Base-by-base conservation (phyloP, 2,797 vertebrate species). In the Varecia variegata region DNA sequence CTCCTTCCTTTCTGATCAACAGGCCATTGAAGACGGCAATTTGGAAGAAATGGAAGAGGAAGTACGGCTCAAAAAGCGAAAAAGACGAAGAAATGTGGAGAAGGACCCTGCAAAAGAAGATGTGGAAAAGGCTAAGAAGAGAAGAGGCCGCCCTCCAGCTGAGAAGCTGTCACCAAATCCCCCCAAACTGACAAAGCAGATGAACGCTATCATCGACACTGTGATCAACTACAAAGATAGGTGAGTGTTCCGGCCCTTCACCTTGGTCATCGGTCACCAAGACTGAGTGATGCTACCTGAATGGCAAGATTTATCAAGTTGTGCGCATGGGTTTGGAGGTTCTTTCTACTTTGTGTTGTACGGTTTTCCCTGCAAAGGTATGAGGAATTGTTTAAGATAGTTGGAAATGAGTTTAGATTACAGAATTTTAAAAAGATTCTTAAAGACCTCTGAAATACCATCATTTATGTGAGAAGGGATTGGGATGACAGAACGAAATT, bases 31-130 rank as follows among this genome's bases (percentile, higher is more conserved):
- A 98, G 99, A 99, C 97, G 99, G 99, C 81, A 99, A 99, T 98
- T 98, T 99, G 98, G 99, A 99, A 96, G 99, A 99, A 98, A 99
- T 99, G 99, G 99, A 99, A 98, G 99, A 99, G 98, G 99, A 99
- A 97, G 99, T 99, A 65, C 99, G 99, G 54, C 99, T 99, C 96
- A 99, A 99, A 97, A 99, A 99, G 97, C 98, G 99, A 54, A 99
- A 99, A 98, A 99, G 99, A 67, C 98, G 99, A 98, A 99, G 99
- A 98, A 99, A 99, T 0, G 98, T 99, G 89, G 99, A 99, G 98
- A 99, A 99, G 96, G 99, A 99, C 83, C 98, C 98, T 3, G 98
- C 98, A 43, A 99, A 99, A 77, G 99, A 99, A 27, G 99, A 99
- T 1, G 99, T 98, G 10, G 99, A 99, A 65, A 99, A 99, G 94